These are phyloP conservation scores for Chrysodeixis includens DNA, from an alignment of 2,888 invertebrate species.

Conservation along the genomic window DNA sequence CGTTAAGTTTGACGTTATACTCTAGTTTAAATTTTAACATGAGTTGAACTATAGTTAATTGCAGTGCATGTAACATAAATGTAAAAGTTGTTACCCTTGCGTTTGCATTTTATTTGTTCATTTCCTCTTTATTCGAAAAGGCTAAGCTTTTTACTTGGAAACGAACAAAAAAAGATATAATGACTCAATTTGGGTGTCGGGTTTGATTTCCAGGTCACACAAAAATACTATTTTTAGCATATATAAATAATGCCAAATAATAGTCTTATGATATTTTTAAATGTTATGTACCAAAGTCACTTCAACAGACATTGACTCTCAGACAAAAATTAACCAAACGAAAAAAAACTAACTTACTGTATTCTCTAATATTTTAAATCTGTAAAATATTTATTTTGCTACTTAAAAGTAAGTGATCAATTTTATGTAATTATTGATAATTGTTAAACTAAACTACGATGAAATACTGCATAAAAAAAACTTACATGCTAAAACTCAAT, in stretches of 20 bases:
- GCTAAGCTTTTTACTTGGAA: background rate
- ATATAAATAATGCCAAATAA: no score
- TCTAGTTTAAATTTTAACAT: background rate
- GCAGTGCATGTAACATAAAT: conserved; percentile 1
- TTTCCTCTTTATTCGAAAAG: background rate
- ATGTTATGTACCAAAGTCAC: no score
- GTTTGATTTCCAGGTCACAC: background rate
- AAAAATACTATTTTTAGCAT: no score
- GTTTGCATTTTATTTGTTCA: background rate
- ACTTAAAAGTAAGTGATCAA: background rate
- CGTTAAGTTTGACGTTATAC: background rate
- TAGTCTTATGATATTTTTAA: no score
- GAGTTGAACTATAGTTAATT: background rate
- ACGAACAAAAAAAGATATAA: background rate
- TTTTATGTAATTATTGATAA: background rate
- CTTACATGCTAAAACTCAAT: no score
- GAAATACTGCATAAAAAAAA: no score
- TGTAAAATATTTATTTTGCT: background rate
- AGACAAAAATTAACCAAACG: no score
- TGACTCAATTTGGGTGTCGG: background rate
- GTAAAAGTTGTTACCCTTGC: conserved; percentile 4
- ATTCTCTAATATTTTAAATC: no score
- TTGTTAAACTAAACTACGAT: background rate
- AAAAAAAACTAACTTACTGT: no score
- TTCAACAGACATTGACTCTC: no score